Evolutionary conservation across 2,797 vertebrate genomes (phyloP).

Genomic region (Cheirogaleus major): DNA sequence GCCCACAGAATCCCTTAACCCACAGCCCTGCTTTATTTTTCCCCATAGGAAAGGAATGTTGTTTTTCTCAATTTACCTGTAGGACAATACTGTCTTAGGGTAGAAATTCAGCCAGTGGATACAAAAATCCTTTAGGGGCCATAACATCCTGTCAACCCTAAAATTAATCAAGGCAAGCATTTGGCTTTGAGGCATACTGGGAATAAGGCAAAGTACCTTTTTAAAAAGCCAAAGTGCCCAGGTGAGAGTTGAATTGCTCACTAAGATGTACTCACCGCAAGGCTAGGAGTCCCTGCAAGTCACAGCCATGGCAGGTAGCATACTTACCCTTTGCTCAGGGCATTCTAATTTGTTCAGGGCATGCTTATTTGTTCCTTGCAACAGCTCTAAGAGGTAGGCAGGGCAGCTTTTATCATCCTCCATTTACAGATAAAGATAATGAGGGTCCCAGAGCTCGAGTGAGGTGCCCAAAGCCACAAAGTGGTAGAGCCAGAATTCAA

Average conservation of each 20-base stretch:
- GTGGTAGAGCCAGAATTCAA: not conserved
- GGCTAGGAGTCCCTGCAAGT: not conserved
- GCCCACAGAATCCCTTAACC: not conserved
- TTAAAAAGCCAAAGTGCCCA: not conserved
- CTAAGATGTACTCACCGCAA: not conserved
- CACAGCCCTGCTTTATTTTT: not conserved
- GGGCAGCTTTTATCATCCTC: not conserved
- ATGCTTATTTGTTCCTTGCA: not conserved
- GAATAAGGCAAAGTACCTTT: not conserved
- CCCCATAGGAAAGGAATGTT: not conserved
- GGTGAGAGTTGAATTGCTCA: not conserved
- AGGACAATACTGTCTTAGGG: not conserved
- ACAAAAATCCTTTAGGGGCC: not conserved
- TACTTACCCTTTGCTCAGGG: not conserved
- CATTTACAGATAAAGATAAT: not conserved
- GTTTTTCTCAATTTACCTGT: not conserved
- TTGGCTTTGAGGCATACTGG: not conserved
- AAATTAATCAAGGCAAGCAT: not conserved
- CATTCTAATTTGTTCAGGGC: not conserved
- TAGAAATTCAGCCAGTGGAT: not conserved
- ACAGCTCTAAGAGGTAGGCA: not conserved
- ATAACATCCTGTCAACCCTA: not conserved
- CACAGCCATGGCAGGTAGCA: no score
- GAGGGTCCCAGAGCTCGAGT: not conserved
- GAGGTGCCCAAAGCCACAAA: not conserved